Conservation (phyloP, 2,797 vertebrate genomes). For the Cyprinodon diabolis region DNA sequence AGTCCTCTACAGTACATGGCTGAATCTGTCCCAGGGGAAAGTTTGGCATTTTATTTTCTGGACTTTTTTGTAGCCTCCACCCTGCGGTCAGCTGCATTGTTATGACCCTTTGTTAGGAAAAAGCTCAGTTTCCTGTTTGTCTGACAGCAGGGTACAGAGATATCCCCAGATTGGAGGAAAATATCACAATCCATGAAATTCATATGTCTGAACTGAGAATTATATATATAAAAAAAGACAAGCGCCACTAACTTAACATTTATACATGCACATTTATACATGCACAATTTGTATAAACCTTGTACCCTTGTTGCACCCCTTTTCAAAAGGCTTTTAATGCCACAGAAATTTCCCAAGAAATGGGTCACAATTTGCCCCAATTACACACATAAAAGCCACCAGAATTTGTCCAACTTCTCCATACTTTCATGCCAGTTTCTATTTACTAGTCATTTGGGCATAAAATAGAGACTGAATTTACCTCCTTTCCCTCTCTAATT, state of each 20-base stretch:
- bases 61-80: constrained; percentile 32
- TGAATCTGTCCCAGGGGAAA: constrained; percentile 25
- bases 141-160: constrained; percentile 18
- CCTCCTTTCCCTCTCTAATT: constrained; percentile 42
- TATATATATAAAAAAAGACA: background rate
- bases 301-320: constrained; percentile 35
- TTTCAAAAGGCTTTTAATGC: constrained; percentile 66
- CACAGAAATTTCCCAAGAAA: constrained; percentile 57
- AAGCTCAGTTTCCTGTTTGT: constrained; percentile 62
- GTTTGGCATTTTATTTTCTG: constrained; percentile 47
- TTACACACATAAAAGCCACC: constrained; percentile 70
- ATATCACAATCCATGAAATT: background rate
- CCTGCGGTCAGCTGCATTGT: constrained; percentile 31
- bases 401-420: constrained; percentile 61
- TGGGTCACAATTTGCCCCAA: constrained; percentile 70
- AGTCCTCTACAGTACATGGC: background rate
- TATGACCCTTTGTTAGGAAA: constrained; percentile 35
- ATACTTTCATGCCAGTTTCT: constrained; percentile 11
- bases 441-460: constrained; percentile 22
- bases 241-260: background rate
- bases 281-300: constrained; percentile 8
- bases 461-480: constrained; percentile 38
- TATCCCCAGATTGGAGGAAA: constrained; percentile 15
- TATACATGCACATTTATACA: constrained; percentile 5
- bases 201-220: background rate